These are phyloP conservation scores for Pygoscelis antarcticus DNA, from an alignment of 2,113 vertebrate genomes.

Conservation along the genomic window DNA sequence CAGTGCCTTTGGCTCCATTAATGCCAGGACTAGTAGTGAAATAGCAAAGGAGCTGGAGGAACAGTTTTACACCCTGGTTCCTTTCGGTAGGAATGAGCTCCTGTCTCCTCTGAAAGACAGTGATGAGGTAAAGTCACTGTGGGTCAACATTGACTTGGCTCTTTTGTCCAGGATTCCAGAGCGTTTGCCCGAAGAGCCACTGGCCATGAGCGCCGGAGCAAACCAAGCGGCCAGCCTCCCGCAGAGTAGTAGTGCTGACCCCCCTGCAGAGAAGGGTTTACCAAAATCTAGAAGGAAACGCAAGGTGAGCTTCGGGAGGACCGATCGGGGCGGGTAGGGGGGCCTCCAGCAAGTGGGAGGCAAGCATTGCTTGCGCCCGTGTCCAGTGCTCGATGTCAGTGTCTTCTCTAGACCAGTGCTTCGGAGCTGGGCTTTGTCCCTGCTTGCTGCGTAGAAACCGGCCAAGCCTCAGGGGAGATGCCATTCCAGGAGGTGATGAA, in stretches of 20 bases:
- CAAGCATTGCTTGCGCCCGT: accelerated
- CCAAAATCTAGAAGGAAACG: constrained; percentile 90
- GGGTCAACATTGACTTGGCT: constrained; percentile 94
- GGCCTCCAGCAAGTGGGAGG: background rate
- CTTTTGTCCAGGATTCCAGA: constrained; percentile 91
- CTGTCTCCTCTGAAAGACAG: constrained; percentile 77
- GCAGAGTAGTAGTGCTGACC: constrained; percentile 56
- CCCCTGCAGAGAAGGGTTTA: constrained; percentile 71
- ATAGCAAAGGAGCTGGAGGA: constrained; percentile 81
- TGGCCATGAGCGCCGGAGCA: constrained; percentile 68
- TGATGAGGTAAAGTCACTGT: constrained; percentile 88
- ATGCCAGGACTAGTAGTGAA: constrained; percentile 78
- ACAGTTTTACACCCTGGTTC: constrained; percentile 94
- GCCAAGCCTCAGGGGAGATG: background rate
- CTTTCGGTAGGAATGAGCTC: constrained; percentile 90
- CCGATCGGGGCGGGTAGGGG: accelerated
- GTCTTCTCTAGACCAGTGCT: background rate
- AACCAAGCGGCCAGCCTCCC: constrained; percentile 74
- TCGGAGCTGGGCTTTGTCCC: background rate
- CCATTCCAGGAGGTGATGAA: background rate
- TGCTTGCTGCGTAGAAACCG: accelerated
- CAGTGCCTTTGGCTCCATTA: constrained; percentile 70
- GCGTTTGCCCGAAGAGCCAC: constrained; percentile 72
- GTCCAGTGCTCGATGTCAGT: accelerated
- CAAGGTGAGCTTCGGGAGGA: constrained; percentile 80